A percentile compares a stretch with the other conserved stretches of the same genome.
These are phyloP conservation scores for Coendou prehensilis DNA, from an alignment of 2,797 vertebrate species.

Conservation along the genomic window DNA sequence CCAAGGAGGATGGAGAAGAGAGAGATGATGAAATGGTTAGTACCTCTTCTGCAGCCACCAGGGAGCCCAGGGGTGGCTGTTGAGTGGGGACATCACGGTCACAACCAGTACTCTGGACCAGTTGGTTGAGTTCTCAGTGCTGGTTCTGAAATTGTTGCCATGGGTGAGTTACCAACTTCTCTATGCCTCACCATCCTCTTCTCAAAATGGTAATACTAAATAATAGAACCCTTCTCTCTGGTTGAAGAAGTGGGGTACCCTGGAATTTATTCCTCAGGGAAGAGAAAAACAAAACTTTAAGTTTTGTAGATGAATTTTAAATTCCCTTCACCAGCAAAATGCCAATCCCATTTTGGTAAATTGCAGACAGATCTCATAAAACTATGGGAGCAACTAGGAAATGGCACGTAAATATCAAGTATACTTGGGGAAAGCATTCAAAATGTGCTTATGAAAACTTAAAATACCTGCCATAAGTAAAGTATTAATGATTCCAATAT, in stretches of 20 bases:
- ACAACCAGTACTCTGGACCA: neutral
- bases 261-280: neutral
- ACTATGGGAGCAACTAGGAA: conserved; percentile 12
- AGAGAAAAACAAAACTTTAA: neutral
- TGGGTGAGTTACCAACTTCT: neutral
- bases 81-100: fast-evolving
- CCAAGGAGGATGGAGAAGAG: conserved; percentile 87
- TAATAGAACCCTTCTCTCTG: neutral
- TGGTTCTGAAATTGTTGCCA: neutral
- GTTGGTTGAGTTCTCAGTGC: neutral
- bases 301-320: neutral
- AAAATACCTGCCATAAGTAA: neutral
- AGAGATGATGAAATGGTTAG: conserved; percentile 90
- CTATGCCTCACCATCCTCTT: neutral
- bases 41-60: conserved; percentile 14
- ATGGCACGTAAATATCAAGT: conserved; percentile 32
- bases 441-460: neutral
- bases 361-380: conserved; percentile 4
- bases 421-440: conserved; percentile 16
- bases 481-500: neutral
- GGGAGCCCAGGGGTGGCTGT: fast-evolving
- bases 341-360: conserved; percentile 40
- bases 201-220: neutral
- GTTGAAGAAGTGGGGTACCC: neutral
- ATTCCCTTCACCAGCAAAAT: conserved; percentile 50